A percentile compares a stretch with the other conserved stretches of the same genome.
These are phyloP conservation scores for Idaea biselata DNA, from an alignment of 2,888 invertebrate genomes.

Conservation along the genomic window DNA sequence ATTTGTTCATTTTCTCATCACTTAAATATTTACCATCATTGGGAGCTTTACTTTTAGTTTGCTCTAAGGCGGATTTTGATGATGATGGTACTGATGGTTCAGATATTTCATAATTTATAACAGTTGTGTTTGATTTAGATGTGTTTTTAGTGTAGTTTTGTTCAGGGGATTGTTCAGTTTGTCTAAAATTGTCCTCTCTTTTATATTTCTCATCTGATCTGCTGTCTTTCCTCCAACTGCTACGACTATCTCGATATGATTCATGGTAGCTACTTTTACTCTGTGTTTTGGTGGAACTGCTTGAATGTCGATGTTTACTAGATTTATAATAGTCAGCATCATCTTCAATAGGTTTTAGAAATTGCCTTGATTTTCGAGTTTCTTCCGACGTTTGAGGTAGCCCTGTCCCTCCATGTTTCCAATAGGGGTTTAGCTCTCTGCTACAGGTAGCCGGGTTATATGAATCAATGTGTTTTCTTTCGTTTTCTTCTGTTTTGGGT, in stretches of 20 bases:
- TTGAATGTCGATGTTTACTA: conserved; percentile 6
- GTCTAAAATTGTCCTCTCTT: conserved; percentile 18
- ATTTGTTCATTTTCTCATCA: conserved; percentile 92
- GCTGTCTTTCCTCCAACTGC: conserved; percentile 14
- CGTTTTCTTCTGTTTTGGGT: conserved; percentile 71
- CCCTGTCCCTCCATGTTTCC: conserved; percentile 94
- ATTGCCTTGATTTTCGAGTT: conserved; percentile 57
- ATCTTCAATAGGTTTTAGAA: conserved; percentile 63
- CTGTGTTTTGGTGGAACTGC: background rate
- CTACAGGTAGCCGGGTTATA: conserved; percentile 86
- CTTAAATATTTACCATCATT: conserved; percentile 72
- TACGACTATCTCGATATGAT: conserved; percentile 5
- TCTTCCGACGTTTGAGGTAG: conserved; percentile 81
- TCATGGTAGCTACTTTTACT: background rate
- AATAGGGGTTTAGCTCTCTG: conserved; percentile 94
- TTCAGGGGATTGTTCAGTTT: conserved; percentile 46
- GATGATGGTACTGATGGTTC: background rate
- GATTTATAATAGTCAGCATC: conserved; percentile 49
- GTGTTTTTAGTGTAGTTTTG: conserved; percentile 28
- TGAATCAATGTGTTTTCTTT: conserved; percentile 77
- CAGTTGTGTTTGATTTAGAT: conserved; percentile 15
- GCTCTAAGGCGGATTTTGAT: conserved; percentile 3
- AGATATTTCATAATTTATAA: conserved; percentile 9
- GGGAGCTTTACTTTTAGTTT: conserved; percentile 18
- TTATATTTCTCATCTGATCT: conserved; percentile 16